Conservation (phyloP, 37 sponge, comb jelly and placozoan genomes). For the Halichondria panicea region DNA sequence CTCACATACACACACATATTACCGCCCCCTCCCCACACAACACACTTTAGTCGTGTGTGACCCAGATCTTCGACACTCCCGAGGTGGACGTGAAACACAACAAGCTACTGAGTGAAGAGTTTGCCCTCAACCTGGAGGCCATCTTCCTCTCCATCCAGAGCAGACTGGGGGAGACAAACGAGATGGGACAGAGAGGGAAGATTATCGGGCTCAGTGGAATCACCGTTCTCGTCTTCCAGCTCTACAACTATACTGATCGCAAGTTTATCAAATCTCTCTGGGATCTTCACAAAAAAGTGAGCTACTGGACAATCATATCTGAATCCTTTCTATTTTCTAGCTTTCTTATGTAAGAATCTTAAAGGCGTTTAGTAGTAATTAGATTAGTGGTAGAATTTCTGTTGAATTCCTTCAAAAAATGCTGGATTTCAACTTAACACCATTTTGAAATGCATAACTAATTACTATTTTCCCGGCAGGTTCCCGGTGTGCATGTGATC, state of each 20-base stretch:
- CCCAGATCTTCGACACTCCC: conserved; percentile 69
- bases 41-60: conserved; percentile 56
- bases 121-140: conserved; percentile 36
- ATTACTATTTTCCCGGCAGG: conserved; percentile 9
- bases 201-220: conserved; percentile 77
- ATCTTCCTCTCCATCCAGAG: conserved; percentile 51
- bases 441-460: background rate
- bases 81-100: conserved; percentile 73
- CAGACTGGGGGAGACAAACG: conserved; percentile 64
- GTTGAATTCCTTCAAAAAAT: background rate
- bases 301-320: background rate
- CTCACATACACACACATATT: too few species aligned
- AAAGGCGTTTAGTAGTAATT: background rate
- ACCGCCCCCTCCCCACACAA: background rate
- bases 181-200: conserved; percentile 62
- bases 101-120: conserved; percentile 57
- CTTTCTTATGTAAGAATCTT: background rate
- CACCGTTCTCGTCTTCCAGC: conserved; percentile 64
- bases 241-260: conserved; percentile 73
- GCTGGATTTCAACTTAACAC: background rate
- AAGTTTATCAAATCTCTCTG: conserved; percentile 76
- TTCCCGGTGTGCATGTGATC: conserved; percentile 80
- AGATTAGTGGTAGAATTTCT: too few species aligned
- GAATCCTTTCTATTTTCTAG: too few species aligned
- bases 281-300: conserved; percentile 90